Base-by-base conservation (phyloP, 2,888 invertebrate genomes). In the Phalera bucephala region DNA sequence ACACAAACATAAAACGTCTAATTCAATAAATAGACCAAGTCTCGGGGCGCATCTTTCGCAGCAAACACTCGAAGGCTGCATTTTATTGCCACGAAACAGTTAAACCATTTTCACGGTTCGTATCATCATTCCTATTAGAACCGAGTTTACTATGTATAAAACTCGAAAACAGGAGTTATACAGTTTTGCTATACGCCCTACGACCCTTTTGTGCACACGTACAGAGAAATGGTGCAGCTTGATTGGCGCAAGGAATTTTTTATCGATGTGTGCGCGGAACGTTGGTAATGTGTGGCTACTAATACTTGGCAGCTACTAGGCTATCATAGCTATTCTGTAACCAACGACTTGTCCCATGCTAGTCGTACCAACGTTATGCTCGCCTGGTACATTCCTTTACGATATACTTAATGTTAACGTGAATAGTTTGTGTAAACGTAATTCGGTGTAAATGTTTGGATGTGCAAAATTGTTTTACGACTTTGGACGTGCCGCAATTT, bases 31-130 rank as follows among this genome's bases (percentile, higher is more conserved):
- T 48, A 43, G 38, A 46, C 43, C 51, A 57, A 69, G 64, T 55
- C 68, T 55, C 57, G 36, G 28, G 50, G 59, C 66, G 60, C 66
- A 66, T 71, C 54, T 59, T 46, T 55, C 54, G 46, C 47, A 51
- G 37, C 39, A 53, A 45, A 37, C 40, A 31, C 44, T 68, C 66
- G 61, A 64, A 62, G 60, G 50, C 60, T 70, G 71, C 69, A 66
- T 59, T 69, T 72, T 71, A 70, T 71, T 64, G 53, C 70, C 51
- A 14, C 60, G 40, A 47, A 40, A 45, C 44, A 62, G 66, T 72
- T 64, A 68, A 72, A 59, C 62, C 61, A 55, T 65, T 70, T 61
- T 55, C 59, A 64, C 57, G 61, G 57, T 39, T 62, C 54, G 56
- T 35, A 47, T 53, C 59, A 47, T 54, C 37, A 43, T 53, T 44